phyloP scores from a whole-genome alignment of 1,140 invertebrate species.

The Teleopsis dalmanni region DNA sequence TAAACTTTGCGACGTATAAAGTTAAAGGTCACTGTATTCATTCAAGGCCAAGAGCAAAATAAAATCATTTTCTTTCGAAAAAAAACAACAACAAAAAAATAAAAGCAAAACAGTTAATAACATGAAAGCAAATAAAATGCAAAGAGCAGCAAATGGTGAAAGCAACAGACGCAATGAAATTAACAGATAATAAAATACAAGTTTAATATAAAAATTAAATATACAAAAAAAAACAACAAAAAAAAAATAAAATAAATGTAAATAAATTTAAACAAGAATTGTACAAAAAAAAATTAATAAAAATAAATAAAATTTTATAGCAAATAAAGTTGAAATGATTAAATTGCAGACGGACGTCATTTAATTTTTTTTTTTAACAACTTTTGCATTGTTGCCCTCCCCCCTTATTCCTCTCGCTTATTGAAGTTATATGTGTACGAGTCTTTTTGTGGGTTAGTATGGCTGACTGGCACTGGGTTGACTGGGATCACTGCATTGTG shows the following conservation, averaged over 20 bases:
- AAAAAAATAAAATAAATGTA: background rate
- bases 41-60: conserved; percentile 10
- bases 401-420: too few relatives aligned
- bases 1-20: background rate
- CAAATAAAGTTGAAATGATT: background rate
- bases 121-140: background rate
- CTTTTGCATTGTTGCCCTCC: background rate
- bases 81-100: background rate
- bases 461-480: too few relatives aligned
- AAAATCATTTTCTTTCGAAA: too few relatives aligned
- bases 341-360: background rate
- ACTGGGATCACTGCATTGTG: too few relatives aligned
- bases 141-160: background rate
- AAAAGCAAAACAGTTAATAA: background rate
- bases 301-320: background rate
- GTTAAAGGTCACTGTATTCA: conserved; percentile 8
- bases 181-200: background rate
- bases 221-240: background rate
- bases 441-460: too few relatives aligned
- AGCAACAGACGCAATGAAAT: background rate
- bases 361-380: background rate
- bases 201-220: background rate
- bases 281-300: background rate
- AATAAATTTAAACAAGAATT: background rate
- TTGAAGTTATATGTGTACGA: too few relatives aligned